phyloP scores from a whole-genome alignment of 92 coral and sea anemone genomes.

The Actinostola sp. region DNA sequence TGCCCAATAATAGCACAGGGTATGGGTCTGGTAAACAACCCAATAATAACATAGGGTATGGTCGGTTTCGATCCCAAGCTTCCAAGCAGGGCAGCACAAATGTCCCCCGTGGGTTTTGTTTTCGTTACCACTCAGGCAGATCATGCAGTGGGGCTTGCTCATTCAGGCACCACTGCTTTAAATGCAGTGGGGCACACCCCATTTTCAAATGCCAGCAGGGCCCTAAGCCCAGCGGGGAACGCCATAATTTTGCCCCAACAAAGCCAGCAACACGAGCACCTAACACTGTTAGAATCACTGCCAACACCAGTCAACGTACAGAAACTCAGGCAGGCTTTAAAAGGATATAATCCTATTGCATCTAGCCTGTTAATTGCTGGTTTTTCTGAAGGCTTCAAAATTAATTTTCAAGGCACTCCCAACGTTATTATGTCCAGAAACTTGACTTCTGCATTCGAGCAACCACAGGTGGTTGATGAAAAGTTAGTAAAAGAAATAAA shows the following conservation, averaged over 20 bases:
- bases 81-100: too few relatives aligned
- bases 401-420: slow-evolving; percentile 31
- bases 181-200: slow-evolving; percentile 53
- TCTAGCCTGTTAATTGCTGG: slow-evolving; percentile 24
- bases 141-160: slow-evolving; percentile 54
- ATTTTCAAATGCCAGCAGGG: slow-evolving; percentile 43
- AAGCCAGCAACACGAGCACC: slow-evolving; percentile 14
- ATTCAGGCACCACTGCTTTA: slow-evolving; percentile 46
- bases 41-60: too few relatives aligned
- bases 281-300: neutral
- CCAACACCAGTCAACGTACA: slow-evolving; percentile 52
- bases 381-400: slow-evolving; percentile 46
- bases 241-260: too few relatives aligned
- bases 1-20: too few relatives aligned
- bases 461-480: slow-evolving; percentile 27
- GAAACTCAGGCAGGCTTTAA: slow-evolving; percentile 15
- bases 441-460: slow-evolving; percentile 27
- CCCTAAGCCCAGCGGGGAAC: too few relatives aligned
- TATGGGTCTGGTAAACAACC: too few relatives aligned
- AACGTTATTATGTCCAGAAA: slow-evolving; percentile 13
- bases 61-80: too few relatives aligned
- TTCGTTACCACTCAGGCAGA: slow-evolving; percentile 36
- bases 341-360: slow-evolving; percentile 26
- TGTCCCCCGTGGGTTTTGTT: slow-evolving; percentile 46
- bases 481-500: slow-evolving; percentile 24